A percentile compares a stretch with the other conserved stretches of the same genome.
These are phyloP conservation scores for Arctopsyche grandis DNA, from an alignment of 1,140 invertebrate species.

Conservation along the genomic window DNA sequence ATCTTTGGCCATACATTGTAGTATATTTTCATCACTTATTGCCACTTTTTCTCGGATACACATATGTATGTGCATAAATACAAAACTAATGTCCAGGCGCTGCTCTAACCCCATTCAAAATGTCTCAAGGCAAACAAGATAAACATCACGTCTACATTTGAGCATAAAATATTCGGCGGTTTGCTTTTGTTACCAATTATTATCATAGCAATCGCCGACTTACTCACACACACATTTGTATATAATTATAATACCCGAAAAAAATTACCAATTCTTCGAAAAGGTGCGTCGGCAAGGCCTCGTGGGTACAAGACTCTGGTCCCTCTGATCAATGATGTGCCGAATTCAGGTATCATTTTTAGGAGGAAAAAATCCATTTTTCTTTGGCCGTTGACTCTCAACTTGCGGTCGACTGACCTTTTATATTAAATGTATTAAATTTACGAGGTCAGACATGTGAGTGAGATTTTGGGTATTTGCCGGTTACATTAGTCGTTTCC, in stretches of 20 bases:
- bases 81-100: not conserved
- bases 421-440: conserved; percentile 3
- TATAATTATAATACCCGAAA: conserved; percentile 16
- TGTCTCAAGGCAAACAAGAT: conserved; percentile 32
- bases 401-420: conserved; percentile 22
- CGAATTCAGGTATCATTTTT: conserved; percentile 19
- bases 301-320: not conserved
- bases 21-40: no score
- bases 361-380: not conserved
- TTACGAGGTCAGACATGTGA: conserved; percentile 6
- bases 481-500: not conserved
- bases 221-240: not conserved
- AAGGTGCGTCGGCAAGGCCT: conserved; percentile 19
- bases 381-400: conserved; percentile 21
- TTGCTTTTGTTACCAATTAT: conserved; percentile 25
- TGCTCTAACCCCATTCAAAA: conserved; percentile 17
- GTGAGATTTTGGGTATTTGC: not conserved
- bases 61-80: not conserved
- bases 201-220: conserved; percentile 10
- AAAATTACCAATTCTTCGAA: conserved; percentile 18
- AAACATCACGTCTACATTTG: conserved; percentile 5
- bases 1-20: no score
- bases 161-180: conserved; percentile 19
- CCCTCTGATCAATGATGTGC: not conserved
- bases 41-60: not conserved